Evolutionary conservation across 2,113 vertebrate species (phyloP), one percentile per base, ranked within the genome.

Genomic region (Oostethus manadensis): DNA sequence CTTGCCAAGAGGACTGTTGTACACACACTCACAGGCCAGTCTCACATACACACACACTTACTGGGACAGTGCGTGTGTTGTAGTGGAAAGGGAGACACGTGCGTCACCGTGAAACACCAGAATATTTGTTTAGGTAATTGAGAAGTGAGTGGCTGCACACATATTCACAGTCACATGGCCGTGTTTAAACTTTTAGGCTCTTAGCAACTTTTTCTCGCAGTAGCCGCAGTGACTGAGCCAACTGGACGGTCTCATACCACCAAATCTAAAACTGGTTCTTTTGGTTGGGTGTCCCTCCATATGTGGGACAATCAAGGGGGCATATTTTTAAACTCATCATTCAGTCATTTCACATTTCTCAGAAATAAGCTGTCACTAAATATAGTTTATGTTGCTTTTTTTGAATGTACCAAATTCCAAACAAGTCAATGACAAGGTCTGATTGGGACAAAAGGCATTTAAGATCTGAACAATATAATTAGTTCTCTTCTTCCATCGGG

Each of bases 61-160:
- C 64, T 43, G 49, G 56, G 59, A 58, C 64, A 69, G 55, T 70
- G 67, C 73, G 71, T 80, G 74, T 84, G 80, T 63, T 73, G 64
- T 73, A 77, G 78, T 82, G 57, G 62, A 81, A 69, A 76, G 73
- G 80, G 77, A 71, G 80, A 80, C 77, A 80, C 79, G 65, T 86
- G 82, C 82, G 82, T 86, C 82, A 86, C 71, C 56, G 70, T 68
- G 59, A 77, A 82, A 76, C 48, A 51, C 71, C 82, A 82, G 80
- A 77, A 86, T 84, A 80, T 86, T 84, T 84, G 80, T 83, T 83
- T 79, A 80, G 80, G 80, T 84, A 75, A 80, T 83, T 80, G 71
- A 75, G 69, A 77, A 53, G 61, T 50, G 61, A 80, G 71, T 48
- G 67, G 60, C 68, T 55, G 55, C 61, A 73, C 61, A 77, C 56